phyloP scores from a whole-genome alignment of 2,113 vertebrate genomes.

The Myotis lucifugus region DNA sequence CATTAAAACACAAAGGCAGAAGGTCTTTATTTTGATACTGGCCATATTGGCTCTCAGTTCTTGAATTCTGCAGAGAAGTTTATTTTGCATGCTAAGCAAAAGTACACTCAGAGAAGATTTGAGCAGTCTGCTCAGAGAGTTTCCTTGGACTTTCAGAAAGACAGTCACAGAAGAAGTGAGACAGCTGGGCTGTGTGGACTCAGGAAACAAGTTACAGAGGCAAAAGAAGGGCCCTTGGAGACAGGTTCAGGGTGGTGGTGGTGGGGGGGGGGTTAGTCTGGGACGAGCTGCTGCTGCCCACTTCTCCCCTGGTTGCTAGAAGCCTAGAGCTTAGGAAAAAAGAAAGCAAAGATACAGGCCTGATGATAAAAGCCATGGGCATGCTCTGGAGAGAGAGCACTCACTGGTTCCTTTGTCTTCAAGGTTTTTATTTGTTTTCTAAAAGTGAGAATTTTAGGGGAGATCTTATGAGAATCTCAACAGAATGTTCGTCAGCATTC shows the following conservation, averaged over 20 bases:
- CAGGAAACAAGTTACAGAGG: not conserved
- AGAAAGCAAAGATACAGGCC: not conserved
- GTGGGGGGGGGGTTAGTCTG: not conserved
- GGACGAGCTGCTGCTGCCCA: not conserved
- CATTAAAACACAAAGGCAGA: conserved; percentile 45
- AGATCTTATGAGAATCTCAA: not conserved
- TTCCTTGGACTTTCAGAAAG: not conserved
- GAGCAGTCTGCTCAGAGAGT: not conserved
- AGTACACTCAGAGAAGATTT: not conserved
- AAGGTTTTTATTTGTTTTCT: not conserved
- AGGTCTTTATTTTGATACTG: conserved; percentile 31
- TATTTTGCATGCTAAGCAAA: not conserved
- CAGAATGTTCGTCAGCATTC: not conserved
- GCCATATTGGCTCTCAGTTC: not conserved
- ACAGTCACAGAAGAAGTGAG: not conserved
- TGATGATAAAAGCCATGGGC: not conserved
- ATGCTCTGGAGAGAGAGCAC: not conserved
- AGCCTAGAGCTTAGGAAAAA: not conserved
- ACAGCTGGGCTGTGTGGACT: not conserved
- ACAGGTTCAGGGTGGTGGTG: no score
- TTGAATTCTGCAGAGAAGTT: not conserved
- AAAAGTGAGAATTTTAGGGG: not conserved
- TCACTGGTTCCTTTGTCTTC: not conserved
- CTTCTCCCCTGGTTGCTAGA: not conserved
- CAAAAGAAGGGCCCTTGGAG: not conserved